phyloP scores from a whole-genome alignment of 2,888 invertebrate genomes.

The Rapana venosa region DNA sequence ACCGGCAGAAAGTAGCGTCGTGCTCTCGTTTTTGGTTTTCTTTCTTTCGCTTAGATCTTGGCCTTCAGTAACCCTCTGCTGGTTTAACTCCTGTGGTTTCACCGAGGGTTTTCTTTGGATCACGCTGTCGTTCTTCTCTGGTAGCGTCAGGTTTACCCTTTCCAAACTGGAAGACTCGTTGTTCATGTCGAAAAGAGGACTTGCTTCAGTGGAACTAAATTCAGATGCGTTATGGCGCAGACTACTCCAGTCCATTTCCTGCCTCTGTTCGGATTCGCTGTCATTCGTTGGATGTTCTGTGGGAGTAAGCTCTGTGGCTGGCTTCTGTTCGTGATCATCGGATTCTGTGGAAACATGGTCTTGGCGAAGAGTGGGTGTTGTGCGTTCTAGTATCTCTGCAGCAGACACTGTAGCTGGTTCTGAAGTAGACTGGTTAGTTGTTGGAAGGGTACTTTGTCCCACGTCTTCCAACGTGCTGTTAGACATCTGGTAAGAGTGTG shows the following conservation, averaged over 20 bases:
- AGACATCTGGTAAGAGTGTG: neutral
- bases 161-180: no score
- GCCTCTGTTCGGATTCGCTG: neutral
- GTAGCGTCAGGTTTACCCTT: neutral
- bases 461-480: neutral
- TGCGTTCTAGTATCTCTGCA: neutral
- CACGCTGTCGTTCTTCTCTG: neutral
- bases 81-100: neutral
- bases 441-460: neutral
- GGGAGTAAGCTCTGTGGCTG: neutral
- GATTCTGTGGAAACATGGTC: neutral
- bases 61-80: neutral
- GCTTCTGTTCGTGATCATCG: neutral
- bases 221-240: neutral
- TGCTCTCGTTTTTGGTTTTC: neutral
- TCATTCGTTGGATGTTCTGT: neutral
- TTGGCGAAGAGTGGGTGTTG: neutral
- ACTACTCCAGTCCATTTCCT: neutral
- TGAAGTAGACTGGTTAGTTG: neutral
- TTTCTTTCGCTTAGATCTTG: neutral
- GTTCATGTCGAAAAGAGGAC: no score
- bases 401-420: neutral
- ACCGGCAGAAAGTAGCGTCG: neutral
- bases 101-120: neutral
- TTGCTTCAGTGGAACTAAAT: neutral